Base-by-base conservation (phyloP, 2,797 vertebrate species). In the Chelidonichthys spinosus region DNA sequence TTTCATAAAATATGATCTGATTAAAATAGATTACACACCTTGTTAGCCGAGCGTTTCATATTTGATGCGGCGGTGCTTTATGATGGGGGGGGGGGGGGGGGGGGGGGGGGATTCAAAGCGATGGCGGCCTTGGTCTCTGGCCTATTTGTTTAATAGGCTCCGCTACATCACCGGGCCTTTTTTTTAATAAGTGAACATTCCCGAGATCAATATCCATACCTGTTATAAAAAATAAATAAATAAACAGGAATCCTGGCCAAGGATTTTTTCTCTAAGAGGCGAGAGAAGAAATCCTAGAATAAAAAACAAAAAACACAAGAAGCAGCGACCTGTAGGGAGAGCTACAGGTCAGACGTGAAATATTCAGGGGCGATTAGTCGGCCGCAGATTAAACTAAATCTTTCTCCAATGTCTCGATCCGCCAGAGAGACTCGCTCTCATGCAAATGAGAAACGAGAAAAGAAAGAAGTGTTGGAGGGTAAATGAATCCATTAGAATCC, bases 1-100 rank as follows among this genome's bases (percentile, higher is more conserved):
- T 93, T 92, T 90, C 86, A 91, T 91, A 89, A 92, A 93, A 91
- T 83, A 92, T 93, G 92, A 93, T 89, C 71, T 90, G 92, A 93
- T 93, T 93, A 92, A 91, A 93, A 89, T 80, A 89, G 91, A 93
- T 93, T 93, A 92, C 90, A 88, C 92, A 92, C 92, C 92, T 93
- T 92, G 92, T 93, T 93, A 93, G 90, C 79, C 2, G 85, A 87
- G 88, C 76, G 81, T 85, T 91, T 88, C 90, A 89, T 91, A 92
- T 92, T 89, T 90, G 87, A 92, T 91, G 72, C 44, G 7, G 82
- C 11, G 74, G 74, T 4, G 85, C 88, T 80, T 80, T 72, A 78
- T 85, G 84, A 85, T 71, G 53, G 71, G 63, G n/a, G n/a, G n/a
- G n/a, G n/a, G n/a, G n/a, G n/a, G n/a, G n/a, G n/a, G n/a, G n/a